Evolutionary conservation across 2,888 invertebrate species (phyloP).

Genomic region (Capitulum mitella): DNA sequence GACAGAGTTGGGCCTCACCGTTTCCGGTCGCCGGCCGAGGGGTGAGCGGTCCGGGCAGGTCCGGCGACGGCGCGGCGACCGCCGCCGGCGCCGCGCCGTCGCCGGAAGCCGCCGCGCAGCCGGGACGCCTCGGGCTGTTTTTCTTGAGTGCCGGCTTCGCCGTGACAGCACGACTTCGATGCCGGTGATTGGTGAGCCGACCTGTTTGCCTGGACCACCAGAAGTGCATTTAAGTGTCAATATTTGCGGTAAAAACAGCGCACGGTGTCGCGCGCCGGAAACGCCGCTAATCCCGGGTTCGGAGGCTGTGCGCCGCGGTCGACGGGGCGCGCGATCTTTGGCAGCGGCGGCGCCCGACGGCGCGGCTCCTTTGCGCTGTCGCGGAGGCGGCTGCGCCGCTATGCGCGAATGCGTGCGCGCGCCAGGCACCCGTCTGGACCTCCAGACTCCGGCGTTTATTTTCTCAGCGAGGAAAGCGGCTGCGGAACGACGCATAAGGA

Average conservation of each 20-base stretch:
- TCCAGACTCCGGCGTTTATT: neutral
- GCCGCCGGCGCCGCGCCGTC: neutral
- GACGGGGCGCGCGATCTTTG: neutral
- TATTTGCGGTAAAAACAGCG: constrained; percentile 21
- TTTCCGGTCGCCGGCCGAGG: neutral
- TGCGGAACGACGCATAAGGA: neutral
- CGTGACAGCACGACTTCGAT: constrained; percentile 1
- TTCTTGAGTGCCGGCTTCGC: neutral
- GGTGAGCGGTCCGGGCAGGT: neutral
- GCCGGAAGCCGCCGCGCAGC: neutral
- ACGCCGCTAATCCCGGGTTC: constrained; percentile 5
- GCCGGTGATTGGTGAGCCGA: neutral
- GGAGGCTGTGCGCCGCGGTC: neutral
- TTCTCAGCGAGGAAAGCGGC: neutral
- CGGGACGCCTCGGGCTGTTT: neutral
- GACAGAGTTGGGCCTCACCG: neutral
- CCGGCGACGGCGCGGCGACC: neutral
- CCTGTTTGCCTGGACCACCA: constrained; percentile 6
- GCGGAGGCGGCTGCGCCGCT: no score
- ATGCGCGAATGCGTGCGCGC: neutral
- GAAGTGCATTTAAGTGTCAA: constrained; percentile 21
- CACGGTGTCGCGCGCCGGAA: neutral
- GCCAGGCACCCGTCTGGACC: neutral
- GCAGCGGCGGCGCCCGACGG: neutral
- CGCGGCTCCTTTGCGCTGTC: no score